phyloP scores from a whole-genome alignment of 2,113 vertebrate genomes.

The Odocoileus hemionus region DNA sequence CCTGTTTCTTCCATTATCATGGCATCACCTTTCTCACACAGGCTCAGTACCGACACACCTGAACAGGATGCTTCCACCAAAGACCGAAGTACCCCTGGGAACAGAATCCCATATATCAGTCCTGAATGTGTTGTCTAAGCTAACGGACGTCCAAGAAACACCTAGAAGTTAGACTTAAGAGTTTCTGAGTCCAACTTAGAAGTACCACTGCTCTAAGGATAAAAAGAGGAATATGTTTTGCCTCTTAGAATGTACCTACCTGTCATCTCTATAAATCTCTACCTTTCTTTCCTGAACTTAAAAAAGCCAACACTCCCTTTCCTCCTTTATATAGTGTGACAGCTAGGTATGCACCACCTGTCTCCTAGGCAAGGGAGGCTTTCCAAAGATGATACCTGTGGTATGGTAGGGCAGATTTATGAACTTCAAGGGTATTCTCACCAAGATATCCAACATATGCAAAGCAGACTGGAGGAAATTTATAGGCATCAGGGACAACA shows the following conservation, averaged over 20 bases:
- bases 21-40: slow-evolving; percentile 94
- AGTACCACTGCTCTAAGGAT: not conserved
- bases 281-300: not conserved
- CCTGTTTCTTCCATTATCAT: slow-evolving; percentile 93
- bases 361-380: not conserved
- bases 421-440: not conserved
- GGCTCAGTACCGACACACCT: slow-evolving; percentile 88
- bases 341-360: not conserved
- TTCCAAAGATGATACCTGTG: not conserved
- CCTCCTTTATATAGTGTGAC: not conserved
- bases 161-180: not conserved
- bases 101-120: slow-evolving; percentile 51
- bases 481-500: slow-evolving; percentile 51
- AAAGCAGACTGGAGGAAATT: slow-evolving; percentile 35
- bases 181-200: not conserved
- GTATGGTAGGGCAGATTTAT: not conserved
- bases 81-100: slow-evolving; percentile 87
- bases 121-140: not conserved
- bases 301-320: not conserved
- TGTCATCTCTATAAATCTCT: slow-evolving; percentile 28
- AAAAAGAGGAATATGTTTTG: not conserved
- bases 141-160: slow-evolving; percentile 3
- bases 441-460: not conserved
- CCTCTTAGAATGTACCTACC: not conserved
- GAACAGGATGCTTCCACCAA: slow-evolving; percentile 87